A percentile compares a stretch with the other conserved stretches of the same genome.
phyloP scores from a whole-genome alignment of 1,140 invertebrate genomes.

The Anastrepha ludens region DNA sequence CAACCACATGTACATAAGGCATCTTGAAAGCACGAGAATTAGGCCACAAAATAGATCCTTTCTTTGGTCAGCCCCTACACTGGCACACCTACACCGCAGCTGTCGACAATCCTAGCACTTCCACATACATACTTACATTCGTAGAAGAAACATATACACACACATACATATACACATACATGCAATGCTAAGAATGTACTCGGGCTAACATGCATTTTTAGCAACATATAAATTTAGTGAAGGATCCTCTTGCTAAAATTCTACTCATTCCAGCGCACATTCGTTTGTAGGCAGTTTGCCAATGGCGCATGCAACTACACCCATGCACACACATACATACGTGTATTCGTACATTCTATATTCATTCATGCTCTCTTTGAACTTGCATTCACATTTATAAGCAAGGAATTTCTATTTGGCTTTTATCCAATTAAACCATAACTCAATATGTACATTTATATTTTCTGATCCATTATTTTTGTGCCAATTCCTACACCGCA shows the following conservation, averaged over 20 bases:
- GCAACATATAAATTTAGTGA: no score
- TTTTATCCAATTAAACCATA: conserved; percentile 56
- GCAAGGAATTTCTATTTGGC: conserved; percentile 33
- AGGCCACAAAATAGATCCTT: conserved; percentile 17
- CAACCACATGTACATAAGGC: background rate
- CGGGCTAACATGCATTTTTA: no score
- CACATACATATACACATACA: background rate
- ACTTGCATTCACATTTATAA: background rate
- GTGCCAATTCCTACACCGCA: conserved; percentile 24
- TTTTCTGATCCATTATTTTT: conserved; percentile 49
- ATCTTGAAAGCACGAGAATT: background rate
- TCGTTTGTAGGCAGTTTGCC: background rate
- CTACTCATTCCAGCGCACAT: no score
- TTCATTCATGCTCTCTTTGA: background rate
- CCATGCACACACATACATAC: background rate
- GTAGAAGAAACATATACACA: background rate
- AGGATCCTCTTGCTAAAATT: no score
- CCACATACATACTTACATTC: background rate
- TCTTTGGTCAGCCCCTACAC: background rate
- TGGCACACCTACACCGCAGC: background rate
- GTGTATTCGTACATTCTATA: background rate
- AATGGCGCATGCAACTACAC: background rate
- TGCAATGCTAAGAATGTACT: background rate
- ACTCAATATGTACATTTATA: conserved; percentile 55
- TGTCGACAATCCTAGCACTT: background rate